Percentiles rank a stretch among this genome's conserved stretches.
Evolutionary conservation across 1,140 invertebrate species (phyloP).

Genomic region (Cotesia vestalis): DNA sequence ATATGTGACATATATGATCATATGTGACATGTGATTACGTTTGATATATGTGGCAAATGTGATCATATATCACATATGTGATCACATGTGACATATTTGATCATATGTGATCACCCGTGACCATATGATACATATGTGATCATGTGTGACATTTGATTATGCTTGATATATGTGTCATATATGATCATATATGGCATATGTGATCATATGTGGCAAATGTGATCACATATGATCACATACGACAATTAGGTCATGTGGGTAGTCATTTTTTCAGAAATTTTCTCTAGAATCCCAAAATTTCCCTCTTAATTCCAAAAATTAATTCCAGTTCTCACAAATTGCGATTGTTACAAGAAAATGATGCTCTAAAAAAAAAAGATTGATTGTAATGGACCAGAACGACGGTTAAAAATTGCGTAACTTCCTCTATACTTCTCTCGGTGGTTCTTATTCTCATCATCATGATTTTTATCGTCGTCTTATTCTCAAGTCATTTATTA

Average conservation of each 20-base stretch:
- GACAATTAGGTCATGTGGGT: too few species aligned
- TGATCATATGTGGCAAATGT: too few species aligned
- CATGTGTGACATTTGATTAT: too few species aligned
- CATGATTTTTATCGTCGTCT: slow-evolving; percentile 19
- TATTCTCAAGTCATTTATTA: slow-evolving; percentile 10
- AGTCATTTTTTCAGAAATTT: not conserved
- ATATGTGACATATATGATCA: too few species aligned
- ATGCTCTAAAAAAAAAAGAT: not conserved
- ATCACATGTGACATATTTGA: too few species aligned
- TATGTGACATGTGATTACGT: too few species aligned
- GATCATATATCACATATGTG: not conserved
- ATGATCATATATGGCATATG: too few species aligned
- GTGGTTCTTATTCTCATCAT: slow-evolving; percentile 13
- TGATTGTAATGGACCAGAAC: not conserved
- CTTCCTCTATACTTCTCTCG: slow-evolving; percentile 9
- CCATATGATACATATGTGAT: too few species aligned
- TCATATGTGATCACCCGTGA: too few species aligned
- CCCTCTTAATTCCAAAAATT: not conserved
- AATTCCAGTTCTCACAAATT: not conserved
- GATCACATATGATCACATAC: too few species aligned
- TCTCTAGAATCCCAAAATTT: not conserved
- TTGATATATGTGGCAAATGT: too few species aligned
- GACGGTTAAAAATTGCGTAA: slow-evolving; percentile 30
- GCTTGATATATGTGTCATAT: too few species aligned
- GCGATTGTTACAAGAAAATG: not conserved